Evolutionary conservation across 2,113 vertebrate genomes (phyloP).

Genomic region (Phaethon lepturus): DNA sequence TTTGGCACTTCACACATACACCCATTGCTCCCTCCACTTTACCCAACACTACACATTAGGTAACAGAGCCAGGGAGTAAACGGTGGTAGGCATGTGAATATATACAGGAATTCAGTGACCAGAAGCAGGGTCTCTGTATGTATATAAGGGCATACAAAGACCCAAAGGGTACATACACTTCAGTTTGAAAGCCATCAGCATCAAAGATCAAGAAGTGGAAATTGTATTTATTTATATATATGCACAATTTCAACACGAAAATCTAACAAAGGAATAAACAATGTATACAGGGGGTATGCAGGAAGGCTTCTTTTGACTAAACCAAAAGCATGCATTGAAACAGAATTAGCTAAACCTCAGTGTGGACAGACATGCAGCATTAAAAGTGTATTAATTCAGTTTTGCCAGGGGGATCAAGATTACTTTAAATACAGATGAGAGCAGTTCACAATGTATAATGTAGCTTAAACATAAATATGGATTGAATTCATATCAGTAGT

Average conservation of each 20-base stretch:
- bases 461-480: not conserved
- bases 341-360: not conserved
- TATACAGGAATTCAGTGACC: not conserved
- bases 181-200: not conserved
- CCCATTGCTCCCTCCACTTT: not conserved
- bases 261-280: not conserved
- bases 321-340: not conserved
- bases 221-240: not conserved
- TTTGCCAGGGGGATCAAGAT: not conserved
- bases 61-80: not conserved
- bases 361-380: not conserved
- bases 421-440: not conserved
- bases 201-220: not conserved
- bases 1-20: not conserved
- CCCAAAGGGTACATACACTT: not conserved
- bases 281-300: not conserved
- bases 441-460: not conserved
- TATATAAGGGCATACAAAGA: not conserved
- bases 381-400: not conserved
- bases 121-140: not conserved
- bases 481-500: not conserved
- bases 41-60: not conserved
- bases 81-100: not conserved
- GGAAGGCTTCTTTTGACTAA: not conserved
- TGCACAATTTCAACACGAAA: not conserved